A percentile compares a stretch with the other conserved stretches of the same genome.
phyloP scores from a whole-genome alignment of 2,113 vertebrate species.

The Ovis canadensis region DNA sequence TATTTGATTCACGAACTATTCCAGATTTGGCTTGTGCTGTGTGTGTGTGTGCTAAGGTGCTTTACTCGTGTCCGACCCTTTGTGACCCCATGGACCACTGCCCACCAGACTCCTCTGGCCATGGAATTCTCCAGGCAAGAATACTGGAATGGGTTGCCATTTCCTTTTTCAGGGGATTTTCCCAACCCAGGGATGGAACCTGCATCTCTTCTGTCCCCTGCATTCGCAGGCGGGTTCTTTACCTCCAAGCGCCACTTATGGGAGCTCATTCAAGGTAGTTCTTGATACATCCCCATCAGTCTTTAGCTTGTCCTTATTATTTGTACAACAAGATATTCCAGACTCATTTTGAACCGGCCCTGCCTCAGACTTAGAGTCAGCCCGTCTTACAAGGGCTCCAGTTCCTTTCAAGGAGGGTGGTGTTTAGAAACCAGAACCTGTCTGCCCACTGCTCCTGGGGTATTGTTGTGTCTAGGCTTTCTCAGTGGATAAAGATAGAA shows the following conservation, averaged over 20 bases:
- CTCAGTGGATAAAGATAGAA: neutral
- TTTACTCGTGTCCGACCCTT: neutral
- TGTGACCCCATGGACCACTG: neutral
- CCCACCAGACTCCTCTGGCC: neutral
- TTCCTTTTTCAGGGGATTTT: neutral
- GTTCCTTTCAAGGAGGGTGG: neutral
- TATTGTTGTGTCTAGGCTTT: no score
- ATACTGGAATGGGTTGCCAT: neutral
- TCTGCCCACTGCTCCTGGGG: neutral
- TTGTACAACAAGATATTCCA: neutral
- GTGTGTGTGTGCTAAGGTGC: neutral
- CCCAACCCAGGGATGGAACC: neutral
- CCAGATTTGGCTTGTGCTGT: neutral
- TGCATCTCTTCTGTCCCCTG: neutral
- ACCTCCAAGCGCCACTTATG: neutral
- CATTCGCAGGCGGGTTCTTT: accelerated
- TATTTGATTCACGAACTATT: neutral
- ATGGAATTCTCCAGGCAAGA: neutral
- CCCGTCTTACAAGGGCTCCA: neutral
- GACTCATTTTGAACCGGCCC: neutral
- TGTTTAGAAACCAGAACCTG: neutral
- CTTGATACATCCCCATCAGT: neutral
- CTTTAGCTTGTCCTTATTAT: neutral
- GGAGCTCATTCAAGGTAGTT: neutral
- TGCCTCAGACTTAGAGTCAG: neutral